Conservation (phyloP, 2,113 vertebrate species). For the Tychaedon coryphoeus region DNA sequence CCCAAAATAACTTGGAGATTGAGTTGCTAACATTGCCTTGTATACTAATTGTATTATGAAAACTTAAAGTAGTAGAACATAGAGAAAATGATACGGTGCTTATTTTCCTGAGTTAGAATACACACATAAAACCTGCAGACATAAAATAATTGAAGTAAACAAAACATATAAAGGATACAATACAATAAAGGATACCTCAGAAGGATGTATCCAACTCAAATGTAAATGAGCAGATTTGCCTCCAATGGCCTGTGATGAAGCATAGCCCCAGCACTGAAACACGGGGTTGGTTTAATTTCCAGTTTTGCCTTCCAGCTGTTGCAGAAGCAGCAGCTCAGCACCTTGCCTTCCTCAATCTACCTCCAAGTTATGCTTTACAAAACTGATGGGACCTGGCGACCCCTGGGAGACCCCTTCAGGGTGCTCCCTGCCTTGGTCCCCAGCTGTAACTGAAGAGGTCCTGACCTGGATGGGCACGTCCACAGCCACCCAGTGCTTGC, state of each 20-base stretch:
- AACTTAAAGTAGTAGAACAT: background rate
- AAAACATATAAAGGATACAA: background rate
- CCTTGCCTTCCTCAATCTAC: background rate
- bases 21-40: background rate
- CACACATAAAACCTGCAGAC: background rate
- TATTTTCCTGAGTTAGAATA: background rate
- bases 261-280: background rate
- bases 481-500: too few relatives aligned
- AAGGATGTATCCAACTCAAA: background rate
- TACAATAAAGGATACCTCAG: background rate
- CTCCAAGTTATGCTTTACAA: background rate
- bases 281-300: background rate
- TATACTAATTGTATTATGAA: background rate
- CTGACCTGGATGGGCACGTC: fast-evolving
- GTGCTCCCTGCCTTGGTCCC: background rate
- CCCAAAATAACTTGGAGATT: background rate
- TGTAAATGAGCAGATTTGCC: background rate
- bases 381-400: fast-evolving
- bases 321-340: background rate
- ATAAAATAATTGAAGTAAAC: background rate
- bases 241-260: background rate
- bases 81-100: background rate
- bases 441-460: background rate
- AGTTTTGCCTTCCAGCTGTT: background rate
- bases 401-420: background rate